phyloP scores from a whole-genome alignment of 1,140 invertebrate species.

The Nasonia giraulti region DNA sequence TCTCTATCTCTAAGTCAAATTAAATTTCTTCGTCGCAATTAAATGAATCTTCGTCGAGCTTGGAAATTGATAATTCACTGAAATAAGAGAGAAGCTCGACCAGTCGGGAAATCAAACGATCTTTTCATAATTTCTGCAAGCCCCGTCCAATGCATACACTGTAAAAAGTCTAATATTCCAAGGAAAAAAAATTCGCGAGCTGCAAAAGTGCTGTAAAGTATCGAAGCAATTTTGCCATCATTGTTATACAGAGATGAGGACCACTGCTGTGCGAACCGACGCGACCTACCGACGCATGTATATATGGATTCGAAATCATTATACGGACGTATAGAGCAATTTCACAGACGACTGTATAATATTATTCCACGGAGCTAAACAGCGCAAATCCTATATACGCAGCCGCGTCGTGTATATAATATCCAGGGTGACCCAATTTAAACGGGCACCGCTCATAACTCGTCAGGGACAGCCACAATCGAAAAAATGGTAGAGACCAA shows the following conservation, averaged over 20 bases:
- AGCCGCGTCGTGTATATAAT: not conserved
- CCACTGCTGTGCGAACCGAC: not conserved
- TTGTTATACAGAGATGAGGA: not conserved
- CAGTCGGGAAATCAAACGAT: slow-evolving; percentile 34
- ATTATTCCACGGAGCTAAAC: slow-evolving; percentile 8
- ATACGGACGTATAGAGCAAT: slow-evolving; percentile 13
- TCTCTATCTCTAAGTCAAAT: not conserved
- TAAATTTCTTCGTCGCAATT: not conserved
- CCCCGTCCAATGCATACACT: slow-evolving; percentile 14
- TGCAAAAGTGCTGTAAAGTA: not conserved
- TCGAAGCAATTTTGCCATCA: not conserved
- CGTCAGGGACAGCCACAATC: no score
- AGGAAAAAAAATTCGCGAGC: slow-evolving; percentile 5
- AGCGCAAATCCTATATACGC: not conserved
- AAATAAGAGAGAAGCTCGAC: not conserved
- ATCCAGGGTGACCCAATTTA: no score
- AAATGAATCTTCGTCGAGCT: not conserved
- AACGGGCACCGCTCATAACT: no score
- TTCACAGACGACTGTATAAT: not conserved
- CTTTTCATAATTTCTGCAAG: slow-evolving; percentile 6
- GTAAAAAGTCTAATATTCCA: slow-evolving; percentile 11
- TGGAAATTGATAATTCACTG: no score
- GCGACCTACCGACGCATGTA: not conserved
- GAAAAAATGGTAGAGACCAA: no score
- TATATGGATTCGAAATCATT: not conserved